Base-by-base conservation (phyloP, 2,888 invertebrate genomes). In the Dasysyrphus albostriatus region DNA sequence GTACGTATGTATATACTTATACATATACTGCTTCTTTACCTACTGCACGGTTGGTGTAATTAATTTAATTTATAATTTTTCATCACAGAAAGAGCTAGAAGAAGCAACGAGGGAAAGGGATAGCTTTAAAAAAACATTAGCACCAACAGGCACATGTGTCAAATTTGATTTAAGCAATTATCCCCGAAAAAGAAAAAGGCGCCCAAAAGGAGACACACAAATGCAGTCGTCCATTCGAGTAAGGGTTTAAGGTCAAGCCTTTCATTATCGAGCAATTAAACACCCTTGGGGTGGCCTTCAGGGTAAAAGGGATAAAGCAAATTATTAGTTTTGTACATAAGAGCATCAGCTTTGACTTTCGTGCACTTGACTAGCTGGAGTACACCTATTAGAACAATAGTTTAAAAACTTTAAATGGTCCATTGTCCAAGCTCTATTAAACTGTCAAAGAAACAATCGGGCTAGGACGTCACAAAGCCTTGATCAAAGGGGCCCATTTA, bases 1-100 rank as follows among this genome's bases (percentile, higher is more conserved):
- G 6, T 37, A 16, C 29, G 14, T 56, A 12, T 39, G 14, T 3
- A 14, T 44, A 5, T 42, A 42, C 14, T 0, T 3, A 16, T 8
- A 1, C 39, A 19, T 59, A 47, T 34, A 9, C 12, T 49, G 1
- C 67, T 39, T 24, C 14, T 34, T 14, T 54, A 69, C 69, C 54
- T 29, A 74, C 51, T 83, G 78, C 72, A 87, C 65, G 79, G 83
- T 79, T 75, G 70, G 65, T 83, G 75, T 87, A 87, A 83, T 87
- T 87, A 87, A 87, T 87, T 87, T 87, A 83, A 87, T 87, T 87
- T 87, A 78, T 69, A 79, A 83, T 83, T 79, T 85, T 87, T 79
- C 83, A 79, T 83, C 74, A 69, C 51, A 67, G 65, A 63, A 47
- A 65, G 58, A 54, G 14, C 54, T 7, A 7, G 14, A 19, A 34